A percentile compares a stretch with the other conserved stretches of the same genome.
These are phyloP conservation scores for Helobdella robusta DNA, from an alignment of 2,888 invertebrate species.

Conservation along the genomic window DNA sequence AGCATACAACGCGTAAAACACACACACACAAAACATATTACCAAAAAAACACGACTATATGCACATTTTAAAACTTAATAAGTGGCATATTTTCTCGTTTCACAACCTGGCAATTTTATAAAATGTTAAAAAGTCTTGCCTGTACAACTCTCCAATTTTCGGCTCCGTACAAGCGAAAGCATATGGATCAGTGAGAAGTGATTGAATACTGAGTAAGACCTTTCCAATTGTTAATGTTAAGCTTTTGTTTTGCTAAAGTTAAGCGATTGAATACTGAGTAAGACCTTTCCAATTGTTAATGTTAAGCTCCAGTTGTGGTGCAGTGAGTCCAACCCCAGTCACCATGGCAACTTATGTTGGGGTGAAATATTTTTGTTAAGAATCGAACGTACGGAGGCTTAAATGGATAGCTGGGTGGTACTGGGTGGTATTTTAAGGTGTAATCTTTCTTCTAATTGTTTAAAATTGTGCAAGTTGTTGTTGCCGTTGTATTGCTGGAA, in stretches of 20 bases:
- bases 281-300: slow-evolving; percentile 68
- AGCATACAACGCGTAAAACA: too few relatives aligned
- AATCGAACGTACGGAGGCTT: slow-evolving; percentile 81
- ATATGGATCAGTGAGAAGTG: slow-evolving; percentile 63
- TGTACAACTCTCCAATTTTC: slow-evolving; percentile 68
- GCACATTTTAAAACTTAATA: too few relatives aligned
- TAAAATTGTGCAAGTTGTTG: slow-evolving; percentile 40
- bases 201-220: too few relatives aligned
- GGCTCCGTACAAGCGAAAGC: slow-evolving; percentile 85
- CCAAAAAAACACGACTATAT: too few relatives aligned
- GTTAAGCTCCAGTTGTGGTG: slow-evolving; percentile 94
- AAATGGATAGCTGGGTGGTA: slow-evolving; percentile 66
- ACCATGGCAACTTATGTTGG: slow-evolving; percentile 86
- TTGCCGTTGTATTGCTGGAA: background rate
- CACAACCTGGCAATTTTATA: slow-evolving; percentile 71
- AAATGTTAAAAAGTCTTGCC: slow-evolving; percentile 63
- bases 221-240: too few relatives aligned
- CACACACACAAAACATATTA: too few relatives aligned
- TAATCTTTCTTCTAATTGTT: slow-evolving; percentile 58
- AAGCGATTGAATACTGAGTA: slow-evolving; percentile 50
- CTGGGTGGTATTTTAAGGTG: slow-evolving; percentile 72
- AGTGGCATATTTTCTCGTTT: slow-evolving; percentile 74
- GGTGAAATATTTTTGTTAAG: slow-evolving; percentile 83
- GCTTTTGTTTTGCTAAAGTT: too few relatives aligned
- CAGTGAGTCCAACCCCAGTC: slow-evolving; percentile 88